These are phyloP conservation scores for Ciona savignyi DNA, from an alignment of 23 tunicate species.

Conservation along the genomic window DNA sequence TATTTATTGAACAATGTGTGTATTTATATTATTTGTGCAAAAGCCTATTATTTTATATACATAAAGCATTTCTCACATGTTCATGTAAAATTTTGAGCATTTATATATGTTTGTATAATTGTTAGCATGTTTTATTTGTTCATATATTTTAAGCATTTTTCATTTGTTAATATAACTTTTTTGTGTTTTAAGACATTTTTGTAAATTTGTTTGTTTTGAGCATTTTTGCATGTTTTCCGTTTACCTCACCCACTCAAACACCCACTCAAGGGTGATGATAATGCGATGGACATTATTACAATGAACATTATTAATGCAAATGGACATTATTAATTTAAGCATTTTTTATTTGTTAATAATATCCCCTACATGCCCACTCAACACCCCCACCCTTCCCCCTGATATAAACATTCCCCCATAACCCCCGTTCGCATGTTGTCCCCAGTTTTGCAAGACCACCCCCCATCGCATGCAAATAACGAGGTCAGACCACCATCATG, in stretches of 20 bases:
- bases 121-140: background rate
- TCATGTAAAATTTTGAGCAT: background rate
- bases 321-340: too few relatives aligned
- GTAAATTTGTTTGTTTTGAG: background rate
- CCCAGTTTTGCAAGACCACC: conserved; percentile 70
- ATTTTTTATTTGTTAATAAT: too few relatives aligned
- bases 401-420: too few relatives aligned
- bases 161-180: background rate
- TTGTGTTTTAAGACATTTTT: background rate
- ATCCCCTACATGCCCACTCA: too few relatives aligned
- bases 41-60: background rate
- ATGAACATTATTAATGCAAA: too few relatives aligned
- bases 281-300: too few relatives aligned
- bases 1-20: background rate
- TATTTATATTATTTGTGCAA: background rate
- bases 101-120: background rate
- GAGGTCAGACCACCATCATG: conserved; percentile 21
- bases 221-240: too few relatives aligned
- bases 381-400: too few relatives aligned
- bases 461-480: conserved; percentile 29
- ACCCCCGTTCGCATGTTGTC: conserved; percentile 61
- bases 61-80: background rate
- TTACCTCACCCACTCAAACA: too few relatives aligned
- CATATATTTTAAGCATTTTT: background rate
- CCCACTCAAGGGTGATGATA: too few relatives aligned